phyloP scores from a whole-genome alignment of 92 coral and sea anemone genomes.

The Isaurus tuberculatus region DNA sequence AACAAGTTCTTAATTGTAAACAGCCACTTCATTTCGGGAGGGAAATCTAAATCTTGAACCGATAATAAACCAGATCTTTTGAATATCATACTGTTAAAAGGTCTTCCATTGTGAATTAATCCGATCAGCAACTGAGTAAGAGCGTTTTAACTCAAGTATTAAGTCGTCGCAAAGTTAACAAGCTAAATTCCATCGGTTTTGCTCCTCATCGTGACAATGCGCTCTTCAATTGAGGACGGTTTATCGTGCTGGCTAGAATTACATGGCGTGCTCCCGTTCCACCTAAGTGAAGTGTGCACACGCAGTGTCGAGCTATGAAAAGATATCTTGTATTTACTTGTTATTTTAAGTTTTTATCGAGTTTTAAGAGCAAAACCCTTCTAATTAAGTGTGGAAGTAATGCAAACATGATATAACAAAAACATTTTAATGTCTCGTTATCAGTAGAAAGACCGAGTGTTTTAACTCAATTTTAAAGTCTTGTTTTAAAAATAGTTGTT shows the following conservation, averaged over 20 bases:
- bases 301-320: conserved; percentile 2
- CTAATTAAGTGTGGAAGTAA: too few relatives aligned
- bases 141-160: conserved; percentile 14
- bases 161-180: not conserved
- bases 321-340: not conserved
- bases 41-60: conserved; percentile 28
- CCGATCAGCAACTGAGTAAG: not conserved
- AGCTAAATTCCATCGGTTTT: not conserved
- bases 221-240: conserved; percentile 10
- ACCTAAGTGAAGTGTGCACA: conserved; percentile 28
- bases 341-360: not conserved
- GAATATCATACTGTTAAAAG: not conserved
- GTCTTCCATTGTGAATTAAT: not conserved
- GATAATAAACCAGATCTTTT: conserved; percentile 1
- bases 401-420: not conserved
- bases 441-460: too few relatives aligned
- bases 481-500: too few relatives aligned
- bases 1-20: conserved; percentile 29
- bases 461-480: too few relatives aligned
- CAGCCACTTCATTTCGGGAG: conserved; percentile 20
- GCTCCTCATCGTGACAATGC: not conserved
- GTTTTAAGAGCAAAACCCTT: not conserved
- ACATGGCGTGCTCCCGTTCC: not conserved
- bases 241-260: conserved; percentile 36
- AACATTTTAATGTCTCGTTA: too few relatives aligned